Evolutionary conservation across 2,888 invertebrate genomes (phyloP).

Genomic region (Cheilosia grossa): DNA sequence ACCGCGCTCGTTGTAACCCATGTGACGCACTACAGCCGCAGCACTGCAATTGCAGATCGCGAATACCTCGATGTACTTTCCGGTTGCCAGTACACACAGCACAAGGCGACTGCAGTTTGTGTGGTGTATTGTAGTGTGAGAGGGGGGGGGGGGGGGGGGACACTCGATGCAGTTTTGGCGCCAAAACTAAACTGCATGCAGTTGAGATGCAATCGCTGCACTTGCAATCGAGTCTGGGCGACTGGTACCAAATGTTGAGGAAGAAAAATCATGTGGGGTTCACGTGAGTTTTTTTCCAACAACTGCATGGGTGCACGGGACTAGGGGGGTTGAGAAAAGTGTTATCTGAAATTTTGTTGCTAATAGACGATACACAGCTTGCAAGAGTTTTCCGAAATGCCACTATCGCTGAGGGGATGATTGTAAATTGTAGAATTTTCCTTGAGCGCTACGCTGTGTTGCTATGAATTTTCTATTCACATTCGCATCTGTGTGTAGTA

Average conservation of each 20-base stretch:
- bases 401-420: neutral
- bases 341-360: conserved; percentile 70
- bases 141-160: neutral
- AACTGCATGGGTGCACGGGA: conserved; percentile 24
- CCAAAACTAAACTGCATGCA: conserved; percentile 39
- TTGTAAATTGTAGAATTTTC: conserved; percentile 34
- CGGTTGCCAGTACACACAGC: conserved; percentile 1
- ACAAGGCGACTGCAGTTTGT: conserved; percentile 35
- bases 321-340: conserved; percentile 69
- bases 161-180: conserved; percentile 66
- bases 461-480: conserved; percentile 4
- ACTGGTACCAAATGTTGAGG: conserved; percentile 83
- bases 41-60: conserved; percentile 37
- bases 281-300: conserved; percentile 79
- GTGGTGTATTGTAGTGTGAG: neutral
- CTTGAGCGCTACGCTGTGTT: conserved; percentile 23
- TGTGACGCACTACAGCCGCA: conserved; percentile 20
- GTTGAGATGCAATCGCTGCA: conserved; percentile 54
- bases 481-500: neutral
- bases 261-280: conserved; percentile 83
- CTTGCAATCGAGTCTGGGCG: conserved; percentile 78
- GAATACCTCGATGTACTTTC: conserved; percentile 11
- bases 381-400: conserved; percentile 65
- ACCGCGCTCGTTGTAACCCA: conserved; percentile 50
- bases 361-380: conserved; percentile 47